Evolutionary conservation across 2,113 vertebrate species (phyloP), one percentile per base, ranked within the genome.

Genomic region (Gymnocephalus cernua): DNA sequence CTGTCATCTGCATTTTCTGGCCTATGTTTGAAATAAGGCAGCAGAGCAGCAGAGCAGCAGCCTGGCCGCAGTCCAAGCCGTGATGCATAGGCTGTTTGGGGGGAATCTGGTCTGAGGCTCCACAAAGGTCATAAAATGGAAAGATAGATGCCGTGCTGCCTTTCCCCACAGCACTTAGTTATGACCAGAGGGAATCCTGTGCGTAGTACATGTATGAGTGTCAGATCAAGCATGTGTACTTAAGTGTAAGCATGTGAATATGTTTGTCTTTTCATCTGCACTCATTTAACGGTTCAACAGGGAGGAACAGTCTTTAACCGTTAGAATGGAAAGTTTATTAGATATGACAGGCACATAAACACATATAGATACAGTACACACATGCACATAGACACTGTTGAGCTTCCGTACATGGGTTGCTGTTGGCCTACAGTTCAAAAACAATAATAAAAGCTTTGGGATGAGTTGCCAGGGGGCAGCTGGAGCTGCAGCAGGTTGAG

Each of bases 361-460:
- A 50, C 69, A 63, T 38, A 44, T 12, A 78, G 74, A 81, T 65
- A 35, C 2, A 57, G 27, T 6, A 38, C 57, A 75, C 9, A 16
- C 51, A 18, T 14, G 10, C 54, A 67, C 54, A 53, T 10, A 51
- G 57, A 84, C 80, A 65, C 72, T 45, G 3, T 8, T n/a, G 18
- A 70, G 56, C 79, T 74, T 82, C 59, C 14, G n/a, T 59, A 66
- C 15, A 57, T 16, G 35, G 65, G 51, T 64, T 79, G 51, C 54
- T 38, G 56, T 76, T 91, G 84, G 89, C 82, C 84, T 74, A 29
- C 27, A 68, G 88, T 83, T 87, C 85, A 90, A 88, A 90, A 80
- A 90, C 83, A 89, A 88, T 77, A 89, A 91, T 85, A 89, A 87
- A 89, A 87, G 85, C 89, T 80, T 74, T 66, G 77, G 74, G 79